phyloP scores from a whole-genome alignment of 2,113 vertebrate species.

The Tauraco erythrolophus region DNA sequence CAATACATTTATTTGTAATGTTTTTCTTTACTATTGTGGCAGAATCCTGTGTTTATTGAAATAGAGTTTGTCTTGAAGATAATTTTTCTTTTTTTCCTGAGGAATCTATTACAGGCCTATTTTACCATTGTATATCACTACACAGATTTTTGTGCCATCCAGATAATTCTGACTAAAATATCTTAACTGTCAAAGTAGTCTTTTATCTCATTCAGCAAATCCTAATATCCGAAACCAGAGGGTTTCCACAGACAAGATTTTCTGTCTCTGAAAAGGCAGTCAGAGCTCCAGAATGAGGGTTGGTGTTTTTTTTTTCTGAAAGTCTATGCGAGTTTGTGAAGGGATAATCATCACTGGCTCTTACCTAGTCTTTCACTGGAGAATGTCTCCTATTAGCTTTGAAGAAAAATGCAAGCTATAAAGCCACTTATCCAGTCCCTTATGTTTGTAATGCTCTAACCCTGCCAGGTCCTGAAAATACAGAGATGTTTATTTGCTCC shows the following conservation, averaged over 20 bases:
- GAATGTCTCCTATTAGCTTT: neutral
- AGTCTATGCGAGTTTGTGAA: neutral
- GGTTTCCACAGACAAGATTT: neutral
- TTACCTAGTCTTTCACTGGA: neutral
- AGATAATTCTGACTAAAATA: neutral
- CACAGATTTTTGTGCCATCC: neutral
- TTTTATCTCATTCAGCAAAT: neutral
- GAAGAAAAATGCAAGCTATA: neutral
- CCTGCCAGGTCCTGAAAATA: neutral
- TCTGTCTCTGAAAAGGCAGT: neutral
- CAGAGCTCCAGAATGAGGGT: neutral
- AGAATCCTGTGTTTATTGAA: neutral
- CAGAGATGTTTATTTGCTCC: neutral
- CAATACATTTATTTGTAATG: neutral
- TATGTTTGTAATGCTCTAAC: neutral
- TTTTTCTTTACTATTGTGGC: neutral
- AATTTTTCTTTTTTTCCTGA: neutral
- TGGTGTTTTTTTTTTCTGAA: neutral
- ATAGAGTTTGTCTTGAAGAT: too few relatives aligned
- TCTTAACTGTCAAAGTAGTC: neutral
- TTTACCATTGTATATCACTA: neutral
- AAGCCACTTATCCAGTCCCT: neutral
- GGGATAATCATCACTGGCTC: neutral
- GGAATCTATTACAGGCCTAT: neutral
- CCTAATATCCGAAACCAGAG: neutral